Conservation (phyloP, 2,797 vertebrate species). For the Rhadinocentrus ornatus region DNA sequence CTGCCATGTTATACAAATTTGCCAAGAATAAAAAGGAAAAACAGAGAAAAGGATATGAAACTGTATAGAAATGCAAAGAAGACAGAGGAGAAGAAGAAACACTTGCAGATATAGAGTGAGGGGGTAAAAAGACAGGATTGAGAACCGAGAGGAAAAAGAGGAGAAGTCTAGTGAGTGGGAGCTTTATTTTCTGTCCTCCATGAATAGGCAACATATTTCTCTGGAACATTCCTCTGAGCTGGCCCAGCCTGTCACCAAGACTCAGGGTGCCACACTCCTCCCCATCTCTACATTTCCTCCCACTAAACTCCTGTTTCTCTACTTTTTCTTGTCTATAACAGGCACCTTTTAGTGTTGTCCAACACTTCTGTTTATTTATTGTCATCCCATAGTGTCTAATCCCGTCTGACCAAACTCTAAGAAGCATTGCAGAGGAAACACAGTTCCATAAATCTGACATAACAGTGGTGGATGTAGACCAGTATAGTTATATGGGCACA, state of each 20-base stretch:
- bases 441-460: background rate
- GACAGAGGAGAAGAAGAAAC: background rate
- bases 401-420: background rate
- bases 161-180: constrained; percentile 23
- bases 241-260: constrained; percentile 68
- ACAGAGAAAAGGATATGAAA: constrained; percentile 43
- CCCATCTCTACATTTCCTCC: constrained; percentile 49
- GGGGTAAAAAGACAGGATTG: constrained; percentile 30
- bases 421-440: background rate
- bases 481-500: background rate
- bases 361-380: background rate
- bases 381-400: background rate
- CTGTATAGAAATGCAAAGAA: constrained; percentile 23
- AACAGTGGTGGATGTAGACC: background rate
- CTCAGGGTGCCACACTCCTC: constrained; percentile 68
- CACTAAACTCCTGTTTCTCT: constrained; percentile 10
- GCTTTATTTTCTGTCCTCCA: constrained; percentile 75
- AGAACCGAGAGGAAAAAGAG: constrained; percentile 31
- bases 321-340: background rate
- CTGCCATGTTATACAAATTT: constrained; percentile 42
- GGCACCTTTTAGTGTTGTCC: background rate
- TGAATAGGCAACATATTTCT: constrained; percentile 79
- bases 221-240: constrained; percentile 76
- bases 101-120: background rate
- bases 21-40: constrained; percentile 48